phyloP scores from a whole-genome alignment of 2,888 invertebrate genomes.

The Agriotes lineatus region DNA sequence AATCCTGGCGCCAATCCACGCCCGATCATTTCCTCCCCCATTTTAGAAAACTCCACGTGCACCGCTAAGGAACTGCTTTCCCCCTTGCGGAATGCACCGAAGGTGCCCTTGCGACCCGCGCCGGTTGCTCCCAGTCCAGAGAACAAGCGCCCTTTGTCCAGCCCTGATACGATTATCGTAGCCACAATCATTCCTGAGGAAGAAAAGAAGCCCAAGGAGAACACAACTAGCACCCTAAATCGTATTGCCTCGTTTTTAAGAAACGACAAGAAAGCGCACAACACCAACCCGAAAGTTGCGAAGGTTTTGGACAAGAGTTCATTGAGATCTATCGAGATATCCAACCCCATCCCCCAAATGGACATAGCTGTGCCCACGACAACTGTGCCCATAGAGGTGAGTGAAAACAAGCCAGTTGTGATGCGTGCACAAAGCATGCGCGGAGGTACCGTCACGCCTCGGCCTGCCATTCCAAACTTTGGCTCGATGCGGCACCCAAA shows the following conservation, averaged over 20 bases:
- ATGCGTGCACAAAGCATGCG: slow-evolving; percentile 88
- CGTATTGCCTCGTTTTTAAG: slow-evolving; percentile 83
- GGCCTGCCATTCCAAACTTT: slow-evolving; percentile 78
- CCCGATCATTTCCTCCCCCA: slow-evolving; percentile 85
- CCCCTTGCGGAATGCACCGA: slow-evolving; percentile 72
- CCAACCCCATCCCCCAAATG: slow-evolving; percentile 83
- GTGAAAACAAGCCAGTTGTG: slow-evolving; percentile 73
- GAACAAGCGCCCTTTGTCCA: slow-evolving; percentile 69
- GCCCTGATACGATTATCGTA: slow-evolving; percentile 64
- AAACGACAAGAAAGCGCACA: slow-evolving; percentile 66
- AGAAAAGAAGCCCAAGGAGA: slow-evolving; percentile 70
- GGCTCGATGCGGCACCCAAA: slow-evolving; percentile 86
- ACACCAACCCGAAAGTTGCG: slow-evolving; percentile 72
- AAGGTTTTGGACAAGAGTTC: slow-evolving; percentile 78
- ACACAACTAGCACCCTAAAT: slow-evolving; percentile 72
- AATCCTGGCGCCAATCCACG: slow-evolving; percentile 74
- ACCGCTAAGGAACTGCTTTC: slow-evolving; percentile 80
- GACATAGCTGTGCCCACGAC: slow-evolving; percentile 73
- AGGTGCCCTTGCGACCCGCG: slow-evolving; percentile 72
- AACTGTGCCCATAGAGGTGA: slow-evolving; percentile 73
- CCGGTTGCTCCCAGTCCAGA: slow-evolving; percentile 64
- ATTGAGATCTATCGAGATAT: slow-evolving; percentile 83
- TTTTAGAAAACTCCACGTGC: slow-evolving; percentile 85
- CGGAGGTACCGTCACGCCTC: slow-evolving; percentile 65
- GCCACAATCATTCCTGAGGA: slow-evolving; percentile 55